Evolutionary conservation across 2,888 invertebrate genomes (phyloP).

Genomic region (Limnephilus rhombicus): DNA sequence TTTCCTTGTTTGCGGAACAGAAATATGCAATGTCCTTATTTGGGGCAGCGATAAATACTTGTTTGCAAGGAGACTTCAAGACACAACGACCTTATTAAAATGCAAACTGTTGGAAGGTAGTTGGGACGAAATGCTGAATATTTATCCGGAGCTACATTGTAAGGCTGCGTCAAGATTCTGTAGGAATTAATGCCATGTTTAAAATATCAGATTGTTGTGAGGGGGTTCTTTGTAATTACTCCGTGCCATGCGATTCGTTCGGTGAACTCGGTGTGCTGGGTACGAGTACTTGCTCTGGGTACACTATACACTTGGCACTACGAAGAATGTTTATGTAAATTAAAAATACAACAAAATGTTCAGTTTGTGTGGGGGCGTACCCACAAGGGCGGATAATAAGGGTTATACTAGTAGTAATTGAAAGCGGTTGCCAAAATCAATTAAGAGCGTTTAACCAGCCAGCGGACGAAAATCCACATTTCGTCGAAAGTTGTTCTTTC

Average conservation of each 20-base stretch:
- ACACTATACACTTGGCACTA: neutral
- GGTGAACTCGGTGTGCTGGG: neutral
- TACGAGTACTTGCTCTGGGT: neutral
- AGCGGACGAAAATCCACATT: too few relatives aligned
- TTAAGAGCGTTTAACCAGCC: too few relatives aligned
- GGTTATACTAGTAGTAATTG: neutral
- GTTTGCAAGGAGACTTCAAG: constrained; percentile 50
- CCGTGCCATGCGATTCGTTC: constrained; percentile 54
- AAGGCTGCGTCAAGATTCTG: constrained; percentile 46
- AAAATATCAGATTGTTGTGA: constrained; percentile 59
- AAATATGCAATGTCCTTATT: constrained; percentile 32
- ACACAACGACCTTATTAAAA: constrained; percentile 53
- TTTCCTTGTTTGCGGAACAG: constrained; percentile 2
- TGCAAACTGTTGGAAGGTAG: constrained; percentile 52
- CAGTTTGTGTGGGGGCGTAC: neutral
- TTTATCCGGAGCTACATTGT: constrained; percentile 49
- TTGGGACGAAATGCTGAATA: constrained; percentile 54
- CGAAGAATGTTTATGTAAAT: constrained; percentile 52
- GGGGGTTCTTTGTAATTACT: constrained; percentile 57
- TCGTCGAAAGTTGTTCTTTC: too few relatives aligned
- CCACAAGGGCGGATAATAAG: neutral
- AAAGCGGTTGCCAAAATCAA: neutral
- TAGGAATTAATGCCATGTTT: constrained; percentile 59
- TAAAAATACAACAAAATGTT: constrained; percentile 22
- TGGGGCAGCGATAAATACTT: constrained; percentile 50